Conservation (phyloP, 2,888 invertebrate genomes). For the Frankliniella fusca region DNA sequence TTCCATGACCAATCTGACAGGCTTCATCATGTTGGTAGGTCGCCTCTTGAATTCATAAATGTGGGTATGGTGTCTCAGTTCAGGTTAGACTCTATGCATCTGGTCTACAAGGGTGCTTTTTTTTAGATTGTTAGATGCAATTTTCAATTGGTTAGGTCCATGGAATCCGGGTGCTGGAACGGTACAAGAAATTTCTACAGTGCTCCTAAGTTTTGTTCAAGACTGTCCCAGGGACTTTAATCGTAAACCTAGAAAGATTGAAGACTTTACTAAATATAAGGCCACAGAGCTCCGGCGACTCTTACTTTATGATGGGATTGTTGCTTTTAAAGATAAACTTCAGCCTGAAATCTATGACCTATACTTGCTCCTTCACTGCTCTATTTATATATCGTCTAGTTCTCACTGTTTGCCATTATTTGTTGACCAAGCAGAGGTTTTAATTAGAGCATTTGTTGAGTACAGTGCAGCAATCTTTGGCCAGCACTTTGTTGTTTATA, state of each 20-base stretch:
- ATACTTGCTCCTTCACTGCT: neutral
- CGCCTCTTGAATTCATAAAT: neutral
- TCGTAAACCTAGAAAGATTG: neutral
- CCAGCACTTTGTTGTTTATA: neutral
- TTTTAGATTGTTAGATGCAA: neutral
- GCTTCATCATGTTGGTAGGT: neutral
- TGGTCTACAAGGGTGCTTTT: neutral
- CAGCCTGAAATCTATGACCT: neutral
- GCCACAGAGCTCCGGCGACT: neutral
- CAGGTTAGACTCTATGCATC: neutral
- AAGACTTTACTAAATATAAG: neutral
- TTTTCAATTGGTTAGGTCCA: neutral
- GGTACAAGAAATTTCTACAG: neutral
- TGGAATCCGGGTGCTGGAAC: neutral
- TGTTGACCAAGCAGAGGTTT: neutral
- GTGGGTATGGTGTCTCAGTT: neutral
- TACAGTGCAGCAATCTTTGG: neutral
- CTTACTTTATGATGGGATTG: neutral
- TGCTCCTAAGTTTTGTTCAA: no score
- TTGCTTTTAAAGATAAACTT: neutral
- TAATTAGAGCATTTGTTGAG: neutral
- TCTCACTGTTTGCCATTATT: neutral
- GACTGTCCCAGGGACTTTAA: neutral
- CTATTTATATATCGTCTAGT: neutral
- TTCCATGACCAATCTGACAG: no score